Base-by-base conservation (phyloP, 35 echinoderm and acorn worm species). In the Amphiura filiformis region DNA sequence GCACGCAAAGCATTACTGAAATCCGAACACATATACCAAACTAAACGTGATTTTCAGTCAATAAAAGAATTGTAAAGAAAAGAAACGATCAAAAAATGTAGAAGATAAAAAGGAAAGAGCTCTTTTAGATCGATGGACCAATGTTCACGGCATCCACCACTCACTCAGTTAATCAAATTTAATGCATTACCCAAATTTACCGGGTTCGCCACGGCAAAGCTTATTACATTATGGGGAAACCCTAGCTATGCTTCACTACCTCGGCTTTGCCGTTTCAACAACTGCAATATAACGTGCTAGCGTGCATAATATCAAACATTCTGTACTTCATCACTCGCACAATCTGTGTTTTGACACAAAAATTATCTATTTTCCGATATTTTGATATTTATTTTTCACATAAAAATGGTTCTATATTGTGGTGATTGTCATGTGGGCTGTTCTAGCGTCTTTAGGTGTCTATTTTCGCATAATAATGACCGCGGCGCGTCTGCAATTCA, bases 161-260 rank as follows among this genome's bases (percentile, higher is more conserved):
- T 36, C 83, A 61, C 52, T 37, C 36, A 56, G 56, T 85, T 85
- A 85, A 85, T 85, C 64, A 61, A 85, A 85, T 85, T 61, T 65
- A 36, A 56, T 85, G 83, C 83, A 85, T 85, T 85, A 85, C 83
- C 83, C 83, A 85, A 85, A 85, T 65, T 85, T 85, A 65, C 36
- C 83, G 83, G 64, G 83, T 85, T 61, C 83, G 83, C n/a, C 35
- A 85, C 64, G 83, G 83, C 83, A 34, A n/a, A 36, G 52, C 44
- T 85, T 85, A 85, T 85, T 85, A 61, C 83, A 85, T 85, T 85
- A 85, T 31, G 34, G 22, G 26, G 83, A 85, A 85, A 85, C 83
- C 83, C 83, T 85, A 85, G 83, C 64, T 65, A n/a, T 85, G 56
- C 64, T 37, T 33, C 32, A 64, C 64, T 61, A 85, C 83, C 81